Percentiles rank a stretch among this genome's conserved stretches.
phyloP scores from a whole-genome alignment of 1,140 invertebrate genomes.

The Drosophila obscura region DNA sequence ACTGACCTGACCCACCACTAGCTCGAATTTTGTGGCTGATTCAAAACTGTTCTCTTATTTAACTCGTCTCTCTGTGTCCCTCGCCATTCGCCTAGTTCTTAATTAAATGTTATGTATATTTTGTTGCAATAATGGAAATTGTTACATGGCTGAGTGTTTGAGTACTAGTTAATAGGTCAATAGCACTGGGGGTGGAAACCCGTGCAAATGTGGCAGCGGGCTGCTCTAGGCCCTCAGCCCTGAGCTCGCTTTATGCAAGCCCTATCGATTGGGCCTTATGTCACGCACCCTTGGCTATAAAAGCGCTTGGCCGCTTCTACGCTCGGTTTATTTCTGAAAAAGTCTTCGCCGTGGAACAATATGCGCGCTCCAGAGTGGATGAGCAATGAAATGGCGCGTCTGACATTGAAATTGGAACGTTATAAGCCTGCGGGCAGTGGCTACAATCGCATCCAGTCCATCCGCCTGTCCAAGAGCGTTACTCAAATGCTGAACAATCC shows the following conservation, averaged over 20 bases:
- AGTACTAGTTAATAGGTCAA: constrained; percentile 68
- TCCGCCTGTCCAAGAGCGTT: constrained; percentile 77
- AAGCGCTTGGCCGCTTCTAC: constrained; percentile 33
- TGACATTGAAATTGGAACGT: constrained; percentile 69
- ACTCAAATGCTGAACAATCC: constrained; percentile 82
- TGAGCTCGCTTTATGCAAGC: constrained; percentile 55
- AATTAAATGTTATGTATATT: constrained; percentile 70
- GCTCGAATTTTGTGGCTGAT: constrained; percentile 65
- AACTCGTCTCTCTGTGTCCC: constrained; percentile 46
- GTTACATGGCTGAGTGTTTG: constrained; percentile 47
- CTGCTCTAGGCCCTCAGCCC: constrained; percentile 20
- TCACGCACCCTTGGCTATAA: constrained; percentile 51
- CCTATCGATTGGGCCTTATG: constrained; percentile 62
- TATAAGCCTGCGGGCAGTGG: constrained; percentile 73
- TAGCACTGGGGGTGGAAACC: constrained; percentile 51
- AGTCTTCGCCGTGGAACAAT: constrained; percentile 18
- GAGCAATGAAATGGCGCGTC: constrained; percentile 71
- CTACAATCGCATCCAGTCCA: constrained; percentile 79
- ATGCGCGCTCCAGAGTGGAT: constrained; percentile 81
- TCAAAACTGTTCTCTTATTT: constrained; percentile 49
- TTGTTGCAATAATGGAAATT: constrained; percentile 63
- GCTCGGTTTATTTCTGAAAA: constrained; percentile 55
- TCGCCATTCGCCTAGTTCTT: constrained; percentile 53
- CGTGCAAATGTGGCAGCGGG: constrained; percentile 17
- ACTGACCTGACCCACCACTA: constrained; percentile 43